A percentile compares a stretch with the other conserved stretches of the same genome.
Conservation (phyloP, 2,113 vertebrate genomes). For the Bolborhynchus lineola region DNA sequence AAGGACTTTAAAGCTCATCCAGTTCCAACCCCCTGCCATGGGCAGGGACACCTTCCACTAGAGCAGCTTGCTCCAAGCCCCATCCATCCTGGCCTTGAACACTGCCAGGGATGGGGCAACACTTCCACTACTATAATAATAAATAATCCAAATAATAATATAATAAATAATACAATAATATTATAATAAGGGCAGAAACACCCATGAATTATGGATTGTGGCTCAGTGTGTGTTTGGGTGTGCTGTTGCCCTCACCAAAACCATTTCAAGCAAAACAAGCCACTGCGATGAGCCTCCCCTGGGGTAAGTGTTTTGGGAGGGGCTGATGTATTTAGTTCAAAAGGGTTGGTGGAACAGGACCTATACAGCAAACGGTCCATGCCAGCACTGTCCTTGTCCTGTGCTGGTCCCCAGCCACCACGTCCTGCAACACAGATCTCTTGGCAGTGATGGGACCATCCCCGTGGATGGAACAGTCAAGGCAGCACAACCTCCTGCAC, state of each 20-base stretch:
- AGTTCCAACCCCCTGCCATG: neutral
- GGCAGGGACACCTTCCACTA: neutral
- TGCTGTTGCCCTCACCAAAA: neutral
- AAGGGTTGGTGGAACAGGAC: neutral
- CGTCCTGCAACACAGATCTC: neutral
- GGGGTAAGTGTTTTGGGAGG: neutral
- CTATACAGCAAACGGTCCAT: rapidly evolving
- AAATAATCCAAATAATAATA: neutral
- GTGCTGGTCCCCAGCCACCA: rapidly evolving
- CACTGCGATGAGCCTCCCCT: neutral
- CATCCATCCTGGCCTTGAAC: neutral
- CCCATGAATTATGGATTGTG: rapidly evolving
- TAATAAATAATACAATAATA: neutral
- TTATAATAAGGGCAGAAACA: neutral
- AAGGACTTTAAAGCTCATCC: neutral
- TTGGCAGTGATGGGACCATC: rapidly evolving
- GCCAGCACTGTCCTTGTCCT: neutral
- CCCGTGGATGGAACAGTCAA: rapidly evolving
- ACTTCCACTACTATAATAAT: neutral
- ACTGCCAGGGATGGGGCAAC: neutral
- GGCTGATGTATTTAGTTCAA: neutral
- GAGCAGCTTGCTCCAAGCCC: neutral
- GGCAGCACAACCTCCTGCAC: rapidly evolving
- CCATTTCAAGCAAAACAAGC: neutral
- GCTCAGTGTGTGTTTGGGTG: neutral